Evolutionary conservation across 2,888 invertebrate species (phyloP).

Genomic region (Nephrocerus scutellatus): DNA sequence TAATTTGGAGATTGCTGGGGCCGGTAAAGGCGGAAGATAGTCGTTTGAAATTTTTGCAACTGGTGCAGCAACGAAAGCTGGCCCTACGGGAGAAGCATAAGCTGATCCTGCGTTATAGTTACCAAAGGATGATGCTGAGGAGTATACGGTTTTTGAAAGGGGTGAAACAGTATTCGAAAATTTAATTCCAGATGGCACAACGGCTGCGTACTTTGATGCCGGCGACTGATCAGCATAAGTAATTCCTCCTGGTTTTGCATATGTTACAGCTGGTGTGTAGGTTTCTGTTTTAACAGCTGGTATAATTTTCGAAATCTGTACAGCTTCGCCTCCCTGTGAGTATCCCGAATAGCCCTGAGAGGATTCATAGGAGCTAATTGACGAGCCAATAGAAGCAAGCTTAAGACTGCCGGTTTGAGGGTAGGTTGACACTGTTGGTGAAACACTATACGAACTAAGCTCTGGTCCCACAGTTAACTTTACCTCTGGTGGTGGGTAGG

Average conservation of each 20-base stretch:
- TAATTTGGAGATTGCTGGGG: conserved; percentile 17
- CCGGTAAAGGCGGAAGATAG: conserved; percentile 34
- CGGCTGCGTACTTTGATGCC: conserved; percentile 41
- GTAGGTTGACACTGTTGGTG: conserved; percentile 37
- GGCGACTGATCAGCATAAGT: conserved; percentile 44
- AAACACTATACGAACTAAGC: conserved; percentile 32
- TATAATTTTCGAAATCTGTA: conserved; percentile 32
- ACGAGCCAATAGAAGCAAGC: conserved; percentile 42
- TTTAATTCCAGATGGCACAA: conserved; percentile 51
- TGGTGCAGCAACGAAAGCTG: conserved; percentile 26
- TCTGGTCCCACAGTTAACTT: conserved; percentile 49
- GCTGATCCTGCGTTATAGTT: conserved; percentile 16
- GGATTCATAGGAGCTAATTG: conserved; percentile 36
- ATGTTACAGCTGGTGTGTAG: conserved; percentile 39
- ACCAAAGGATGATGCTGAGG: conserved; percentile 14
- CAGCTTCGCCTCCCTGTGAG: conserved; percentile 26
- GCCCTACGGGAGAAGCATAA: conserved; percentile 30
- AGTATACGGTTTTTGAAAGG: conserved; percentile 26
- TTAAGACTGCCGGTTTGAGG: conserved; percentile 41
- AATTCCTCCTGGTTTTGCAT: conserved; percentile 36
- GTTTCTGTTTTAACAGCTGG: conserved; percentile 33
- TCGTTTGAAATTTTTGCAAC: conserved; percentile 23
- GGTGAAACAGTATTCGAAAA: conserved; percentile 53
- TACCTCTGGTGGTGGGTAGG: conserved; percentile 52
- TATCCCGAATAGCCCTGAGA: conserved; percentile 35